Conservation (phyloP, 1,140 invertebrate genomes). For the Pissodes strobi region DNA sequence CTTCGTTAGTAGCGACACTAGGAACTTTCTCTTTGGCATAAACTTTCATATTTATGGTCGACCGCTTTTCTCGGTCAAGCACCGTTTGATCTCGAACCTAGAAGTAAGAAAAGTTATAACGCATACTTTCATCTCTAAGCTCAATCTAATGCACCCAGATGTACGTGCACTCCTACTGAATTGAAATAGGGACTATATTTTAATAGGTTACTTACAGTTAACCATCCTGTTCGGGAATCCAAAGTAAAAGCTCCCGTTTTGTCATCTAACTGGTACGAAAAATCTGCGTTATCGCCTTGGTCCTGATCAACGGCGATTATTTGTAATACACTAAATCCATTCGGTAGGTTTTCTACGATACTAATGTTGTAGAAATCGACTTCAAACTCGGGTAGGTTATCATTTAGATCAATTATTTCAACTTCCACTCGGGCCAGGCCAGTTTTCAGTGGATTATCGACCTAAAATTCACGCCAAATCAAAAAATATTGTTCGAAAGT, state of each 20-base stretch:
- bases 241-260: slow-evolving; percentile 76
- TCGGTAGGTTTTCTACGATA: slow-evolving; percentile 87
- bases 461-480: background rate
- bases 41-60: slow-evolving; percentile 72
- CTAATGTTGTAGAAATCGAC: slow-evolving; percentile 88
- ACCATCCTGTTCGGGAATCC: slow-evolving; percentile 78
- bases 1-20: slow-evolving; percentile 61
- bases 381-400: slow-evolving; percentile 84
- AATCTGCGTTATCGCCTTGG: slow-evolving; percentile 82
- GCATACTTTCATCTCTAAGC: too few species aligned
- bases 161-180: too few species aligned
- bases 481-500: background rate
- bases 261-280: slow-evolving; percentile 78
- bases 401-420: slow-evolving; percentile 80
- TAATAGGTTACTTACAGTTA: slow-evolving; percentile 82
- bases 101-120: background rate
- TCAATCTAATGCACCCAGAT: too few species aligned
- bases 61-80: slow-evolving; percentile 76
- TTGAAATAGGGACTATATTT: too few species aligned
- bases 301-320: slow-evolving; percentile 79
- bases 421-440: slow-evolving; percentile 75
- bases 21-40: slow-evolving; percentile 74
- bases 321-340: slow-evolving; percentile 82
- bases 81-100: slow-evolving; percentile 63
- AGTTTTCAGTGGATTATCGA: slow-evolving; percentile 76